Base-by-base conservation (phyloP, 37 sponge, comb jelly and placozoan genomes). In the Tethya wilhelma region DNA sequence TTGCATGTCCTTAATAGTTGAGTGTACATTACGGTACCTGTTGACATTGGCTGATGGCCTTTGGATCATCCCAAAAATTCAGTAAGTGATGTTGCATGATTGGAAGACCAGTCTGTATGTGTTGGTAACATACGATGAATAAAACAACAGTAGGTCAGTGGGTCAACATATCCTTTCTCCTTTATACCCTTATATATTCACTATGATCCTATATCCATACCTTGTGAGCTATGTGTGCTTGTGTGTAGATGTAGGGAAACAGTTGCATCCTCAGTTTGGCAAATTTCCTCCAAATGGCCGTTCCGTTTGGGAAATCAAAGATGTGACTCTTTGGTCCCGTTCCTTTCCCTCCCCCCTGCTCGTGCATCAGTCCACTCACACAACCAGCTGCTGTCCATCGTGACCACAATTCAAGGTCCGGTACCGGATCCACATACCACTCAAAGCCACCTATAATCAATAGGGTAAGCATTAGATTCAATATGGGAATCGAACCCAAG, bases 301-400 rank as follows among this genome's bases (percentile, higher is more conserved):
- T 86, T 33, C 87, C 87, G 4, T 79, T 55, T 44, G 87, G 80
- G 74, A 74, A 86, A 44, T 86, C 87, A 86, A 86, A 86, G 12
- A 86, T 86, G 79, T 86, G 79, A 9, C 78, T 71, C 60, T 86
- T 86, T 12, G 79, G 34, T 33, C 67, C 80, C 63, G 29, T 4
- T 14, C 87, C 87, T 29, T 79, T 86, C 20, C 87, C 87, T 32
- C 87, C 87, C 25, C 87, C 87, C 46, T 86, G 87, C 56, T 86
- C 87, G 42, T 86, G 87, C 87, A 86, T 86, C 29, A 86, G 65
- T 4, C 87, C 87, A 79, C 87, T 86, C 44, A 86, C 76, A 32
- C 80, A 71, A 4, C 87, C 87, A 41, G 80, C 87, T 49, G 76
- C 80, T 25, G 87, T 86, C 87, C 87, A 86, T 39, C 87, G 56